Conservation (phyloP, 2,797 vertebrate species). For the Leptodactylus fallax region DNA sequence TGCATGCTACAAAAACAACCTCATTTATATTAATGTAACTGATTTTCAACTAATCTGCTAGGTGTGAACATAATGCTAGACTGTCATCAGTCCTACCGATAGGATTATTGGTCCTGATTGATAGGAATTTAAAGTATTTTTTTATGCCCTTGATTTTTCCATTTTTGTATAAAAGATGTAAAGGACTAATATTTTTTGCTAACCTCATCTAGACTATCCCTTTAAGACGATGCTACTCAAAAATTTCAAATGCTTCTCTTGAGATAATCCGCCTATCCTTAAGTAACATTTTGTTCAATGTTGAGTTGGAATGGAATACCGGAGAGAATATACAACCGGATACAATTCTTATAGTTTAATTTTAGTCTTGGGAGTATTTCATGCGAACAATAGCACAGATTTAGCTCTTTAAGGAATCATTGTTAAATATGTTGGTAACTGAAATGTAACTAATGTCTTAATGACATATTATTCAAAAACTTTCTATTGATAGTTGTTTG, state of each 20-base stretch:
- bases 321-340: slow-evolving; percentile 30
- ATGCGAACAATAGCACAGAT: slow-evolving; percentile 53
- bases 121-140: too few species aligned
- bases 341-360: slow-evolving; percentile 46
- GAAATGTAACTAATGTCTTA: slow-evolving; percentile 61
- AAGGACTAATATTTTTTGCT: too few species aligned
- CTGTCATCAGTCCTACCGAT: too few species aligned
- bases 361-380: slow-evolving; percentile 42
- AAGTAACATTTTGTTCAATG: background rate
- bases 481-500: slow-evolving; percentile 62
- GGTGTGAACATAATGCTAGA: too few species aligned
- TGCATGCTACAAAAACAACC: too few species aligned
- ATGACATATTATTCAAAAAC: slow-evolving; percentile 53
- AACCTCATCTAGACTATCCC: too few species aligned
- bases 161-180: too few species aligned
- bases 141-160: too few species aligned
- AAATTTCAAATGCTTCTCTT: background rate
- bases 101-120: too few species aligned
- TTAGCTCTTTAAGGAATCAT: slow-evolving; percentile 47
- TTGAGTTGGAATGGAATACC: slow-evolving; percentile 19
- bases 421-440: slow-evolving; percentile 45
- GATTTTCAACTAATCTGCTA: too few species aligned
- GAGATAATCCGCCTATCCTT: background rate
- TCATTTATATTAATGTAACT: too few species aligned
- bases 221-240: background rate